Evolutionary conservation across 2,113 vertebrate genomes (phyloP).

Genomic region (Peromyscus maniculatus): DNA sequence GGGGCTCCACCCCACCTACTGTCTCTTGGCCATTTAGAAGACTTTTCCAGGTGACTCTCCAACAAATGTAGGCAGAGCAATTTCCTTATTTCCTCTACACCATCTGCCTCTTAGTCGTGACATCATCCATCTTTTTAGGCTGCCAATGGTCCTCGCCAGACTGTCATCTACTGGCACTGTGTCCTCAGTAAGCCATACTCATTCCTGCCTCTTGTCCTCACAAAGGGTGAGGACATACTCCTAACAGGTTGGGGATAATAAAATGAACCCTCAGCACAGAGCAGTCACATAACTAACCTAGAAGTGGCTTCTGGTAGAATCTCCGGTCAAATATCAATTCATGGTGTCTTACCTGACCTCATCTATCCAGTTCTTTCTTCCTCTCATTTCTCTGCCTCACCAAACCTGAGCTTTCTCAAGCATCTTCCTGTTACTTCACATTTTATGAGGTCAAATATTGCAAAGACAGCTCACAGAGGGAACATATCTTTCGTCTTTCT

Average conservation of each 20-base stretch:
- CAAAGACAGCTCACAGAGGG: neutral
- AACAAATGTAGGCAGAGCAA: neutral
- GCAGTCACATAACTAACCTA: neutral
- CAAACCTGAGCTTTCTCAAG: neutral
- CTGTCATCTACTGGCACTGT: neutral
- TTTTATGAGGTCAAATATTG: neutral
- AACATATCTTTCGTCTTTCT: neutral
- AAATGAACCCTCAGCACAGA: neutral
- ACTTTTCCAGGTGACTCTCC: slow-evolving; percentile 21
- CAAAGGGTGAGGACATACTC: neutral
- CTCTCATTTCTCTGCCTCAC: rapidly evolving
- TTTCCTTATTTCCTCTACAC: slow-evolving; percentile 41
- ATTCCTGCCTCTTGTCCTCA: neutral
- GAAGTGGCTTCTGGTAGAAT: neutral
- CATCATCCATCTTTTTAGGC: neutral
- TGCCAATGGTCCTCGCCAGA: neutral
- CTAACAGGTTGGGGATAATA: neutral
- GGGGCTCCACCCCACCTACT: neutral
- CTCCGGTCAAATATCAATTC: neutral
- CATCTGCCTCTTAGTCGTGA: slow-evolving; percentile 40
- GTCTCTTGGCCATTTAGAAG: neutral
- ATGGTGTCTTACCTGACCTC: neutral
- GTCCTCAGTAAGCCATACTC: neutral
- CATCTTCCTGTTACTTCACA: neutral
- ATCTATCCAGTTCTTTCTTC: neutral